Evolutionary conservation across 2,888 invertebrate species (phyloP).

Genomic region (Pyrrhia umbra): DNA sequence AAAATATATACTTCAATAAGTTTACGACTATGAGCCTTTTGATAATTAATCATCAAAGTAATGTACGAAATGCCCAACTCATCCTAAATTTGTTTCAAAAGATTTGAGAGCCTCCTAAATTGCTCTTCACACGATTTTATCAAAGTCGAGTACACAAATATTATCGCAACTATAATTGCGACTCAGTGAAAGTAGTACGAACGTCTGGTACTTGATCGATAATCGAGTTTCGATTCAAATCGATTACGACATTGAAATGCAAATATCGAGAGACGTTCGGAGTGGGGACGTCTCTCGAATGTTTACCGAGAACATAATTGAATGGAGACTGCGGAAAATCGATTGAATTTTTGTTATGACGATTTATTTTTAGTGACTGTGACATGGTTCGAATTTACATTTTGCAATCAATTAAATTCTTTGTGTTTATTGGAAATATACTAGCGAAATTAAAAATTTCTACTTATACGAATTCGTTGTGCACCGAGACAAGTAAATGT

Average conservation of each 20-base stretch:
- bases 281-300: slow-evolving; percentile 57
- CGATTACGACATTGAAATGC: slow-evolving; percentile 67
- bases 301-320: slow-evolving; percentile 61
- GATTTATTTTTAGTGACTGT: slow-evolving; percentile 15
- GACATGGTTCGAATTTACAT: slow-evolving; percentile 1
- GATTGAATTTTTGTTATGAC: slow-evolving; percentile 27
- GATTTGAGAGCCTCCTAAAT: slow-evolving; percentile 16
- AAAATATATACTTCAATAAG: not conserved
- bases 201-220: slow-evolving; percentile 56
- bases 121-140: slow-evolving; percentile 24
- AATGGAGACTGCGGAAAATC: slow-evolving; percentile 34
- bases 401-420: not conserved
- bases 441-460: not conserved
- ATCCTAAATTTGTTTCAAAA: slow-evolving; percentile 15
- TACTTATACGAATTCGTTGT: not conserved
- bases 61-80: slow-evolving; percentile 8
- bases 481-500: not conserved
- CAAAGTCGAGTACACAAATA: slow-evolving; percentile 48
- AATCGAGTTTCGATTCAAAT: slow-evolving; percentile 64
- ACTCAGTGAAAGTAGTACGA: slow-evolving; percentile 58
- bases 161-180: slow-evolving; percentile 54
- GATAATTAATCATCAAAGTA: slow-evolving; percentile 15
- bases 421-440: not conserved
- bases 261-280: slow-evolving; percentile 61
- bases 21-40: not conserved